Conservation (phyloP, 2,797 vertebrate species). For the Benthosema pterotum region DNA sequence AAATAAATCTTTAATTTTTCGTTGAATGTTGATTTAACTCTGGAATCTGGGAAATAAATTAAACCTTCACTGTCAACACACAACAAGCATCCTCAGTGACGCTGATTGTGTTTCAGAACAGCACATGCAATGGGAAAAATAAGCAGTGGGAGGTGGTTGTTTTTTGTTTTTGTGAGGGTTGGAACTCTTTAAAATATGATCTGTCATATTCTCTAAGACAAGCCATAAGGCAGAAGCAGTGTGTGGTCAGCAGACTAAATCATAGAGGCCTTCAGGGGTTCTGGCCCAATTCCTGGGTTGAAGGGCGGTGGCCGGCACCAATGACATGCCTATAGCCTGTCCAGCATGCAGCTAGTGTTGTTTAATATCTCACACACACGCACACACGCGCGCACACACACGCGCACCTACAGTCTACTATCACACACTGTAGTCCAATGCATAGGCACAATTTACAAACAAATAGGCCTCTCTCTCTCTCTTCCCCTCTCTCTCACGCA, state of each 20-base stretch:
- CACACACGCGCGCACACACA: too few relatives aligned
- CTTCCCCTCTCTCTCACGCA: not conserved
- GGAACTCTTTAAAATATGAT: constrained; percentile 52
- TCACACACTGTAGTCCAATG: not conserved
- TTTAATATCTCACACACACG: not conserved
- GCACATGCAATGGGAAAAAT: too few relatives aligned
- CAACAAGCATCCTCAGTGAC: too few relatives aligned
- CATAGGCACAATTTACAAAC: not conserved
- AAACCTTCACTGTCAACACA: too few relatives aligned
- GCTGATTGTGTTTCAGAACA: too few relatives aligned
- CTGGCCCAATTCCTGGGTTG: constrained; percentile 40
- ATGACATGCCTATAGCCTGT: constrained; percentile 10
- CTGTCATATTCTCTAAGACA: constrained; percentile 26
- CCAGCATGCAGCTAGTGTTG: not conserved
- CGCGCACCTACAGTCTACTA: too few relatives aligned
- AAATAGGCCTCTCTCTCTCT: too few relatives aligned
- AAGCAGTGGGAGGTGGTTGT: too few relatives aligned
- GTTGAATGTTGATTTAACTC: too few relatives aligned
- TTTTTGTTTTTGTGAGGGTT: not conserved
- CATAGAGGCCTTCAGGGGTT: constrained; percentile 37
- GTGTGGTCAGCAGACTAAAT: constrained; percentile 58
- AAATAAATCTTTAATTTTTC: too few relatives aligned
- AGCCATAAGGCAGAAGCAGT: constrained; percentile 50
- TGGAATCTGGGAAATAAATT: too few relatives aligned
- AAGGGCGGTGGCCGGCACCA: constrained; percentile 45